Conservation (phyloP, 2,888 invertebrate genomes). For the Agonopterix heracliana region DNA sequence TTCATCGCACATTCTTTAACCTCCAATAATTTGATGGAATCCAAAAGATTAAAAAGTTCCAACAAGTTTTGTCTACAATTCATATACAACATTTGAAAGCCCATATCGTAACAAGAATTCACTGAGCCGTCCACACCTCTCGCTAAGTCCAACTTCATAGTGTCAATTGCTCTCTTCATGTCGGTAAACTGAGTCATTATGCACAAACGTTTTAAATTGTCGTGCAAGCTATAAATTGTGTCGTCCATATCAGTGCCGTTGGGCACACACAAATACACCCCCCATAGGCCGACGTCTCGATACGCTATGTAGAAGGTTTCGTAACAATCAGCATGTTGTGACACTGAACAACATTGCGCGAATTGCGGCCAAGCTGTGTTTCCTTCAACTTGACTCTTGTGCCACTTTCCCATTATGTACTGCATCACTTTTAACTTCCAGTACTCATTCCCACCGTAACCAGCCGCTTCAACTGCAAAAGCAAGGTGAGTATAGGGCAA, state of each 20-base stretch:
- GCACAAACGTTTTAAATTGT: constrained; percentile 56
- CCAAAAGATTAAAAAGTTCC: constrained; percentile 13
- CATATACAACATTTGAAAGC: constrained; percentile 42
- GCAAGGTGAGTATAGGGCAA: constrained; percentile 57
- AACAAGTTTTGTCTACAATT: constrained; percentile 28
- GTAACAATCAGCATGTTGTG: constrained; percentile 46
- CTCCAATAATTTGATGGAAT: constrained; percentile 6
- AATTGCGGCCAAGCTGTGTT: constrained; percentile 35
- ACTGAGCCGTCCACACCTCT: constrained; percentile 32
- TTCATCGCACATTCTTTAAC: constrained; percentile 23
- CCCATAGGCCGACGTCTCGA: constrained; percentile 63
- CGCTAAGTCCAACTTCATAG: constrained; percentile 39
- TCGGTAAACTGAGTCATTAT: constrained; percentile 33
- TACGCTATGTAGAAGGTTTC: constrained; percentile 62
- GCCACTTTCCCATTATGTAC: constrained; percentile 56
- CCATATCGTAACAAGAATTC: constrained; percentile 48
- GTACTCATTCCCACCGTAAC: constrained; percentile 43
- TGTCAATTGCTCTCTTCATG: constrained; percentile 39
- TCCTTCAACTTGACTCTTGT: constrained; percentile 39
- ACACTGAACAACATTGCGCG: constrained; percentile 37
- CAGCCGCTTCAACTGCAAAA: constrained; percentile 63
- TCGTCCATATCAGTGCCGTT: constrained; percentile 42
- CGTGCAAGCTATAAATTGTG: constrained; percentile 45
- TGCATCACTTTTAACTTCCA: constrained; percentile 44
- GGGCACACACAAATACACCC: constrained; percentile 54